Conservation (phyloP, 2,113 vertebrate species). For the Accipiter cooperii region DNA sequence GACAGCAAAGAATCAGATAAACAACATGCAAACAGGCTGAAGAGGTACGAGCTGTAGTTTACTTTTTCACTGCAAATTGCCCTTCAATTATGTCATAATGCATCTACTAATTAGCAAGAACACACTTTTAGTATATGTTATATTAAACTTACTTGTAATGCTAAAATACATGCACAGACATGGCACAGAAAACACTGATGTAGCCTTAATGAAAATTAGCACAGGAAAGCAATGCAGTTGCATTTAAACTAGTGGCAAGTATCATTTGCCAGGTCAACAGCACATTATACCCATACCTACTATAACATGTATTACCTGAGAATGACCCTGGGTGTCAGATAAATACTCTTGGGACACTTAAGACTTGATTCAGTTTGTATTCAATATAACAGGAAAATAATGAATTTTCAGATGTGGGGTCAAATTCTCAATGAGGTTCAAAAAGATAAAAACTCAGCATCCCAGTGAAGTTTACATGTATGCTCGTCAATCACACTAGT, state of each 20-base stretch:
- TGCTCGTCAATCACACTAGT: neutral
- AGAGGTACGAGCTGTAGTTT: neutral
- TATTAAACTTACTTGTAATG: neutral
- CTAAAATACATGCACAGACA: neutral
- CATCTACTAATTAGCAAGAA: neutral
- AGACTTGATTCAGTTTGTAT: neutral
- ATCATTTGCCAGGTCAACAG: neutral
- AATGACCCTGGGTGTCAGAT: neutral
- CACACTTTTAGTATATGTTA: neutral
- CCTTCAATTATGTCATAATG: neutral
- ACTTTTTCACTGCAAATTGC: neutral
- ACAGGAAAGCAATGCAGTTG: neutral
- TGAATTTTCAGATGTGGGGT: neutral
- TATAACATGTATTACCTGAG: neutral
- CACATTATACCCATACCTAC: neutral
- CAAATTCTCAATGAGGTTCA: neutral
- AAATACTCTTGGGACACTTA: neutral
- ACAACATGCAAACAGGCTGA: neutral
- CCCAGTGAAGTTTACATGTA: neutral
- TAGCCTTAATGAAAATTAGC: neutral
- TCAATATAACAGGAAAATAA: neutral
- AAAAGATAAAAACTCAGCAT: neutral
- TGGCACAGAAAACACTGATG: neutral
- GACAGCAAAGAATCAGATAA: neutral
- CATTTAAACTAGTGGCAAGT: neutral